These are phyloP conservation scores for Gorsachius goisagi DNA, from an alignment of 2,113 vertebrate species.

Conservation along the genomic window DNA sequence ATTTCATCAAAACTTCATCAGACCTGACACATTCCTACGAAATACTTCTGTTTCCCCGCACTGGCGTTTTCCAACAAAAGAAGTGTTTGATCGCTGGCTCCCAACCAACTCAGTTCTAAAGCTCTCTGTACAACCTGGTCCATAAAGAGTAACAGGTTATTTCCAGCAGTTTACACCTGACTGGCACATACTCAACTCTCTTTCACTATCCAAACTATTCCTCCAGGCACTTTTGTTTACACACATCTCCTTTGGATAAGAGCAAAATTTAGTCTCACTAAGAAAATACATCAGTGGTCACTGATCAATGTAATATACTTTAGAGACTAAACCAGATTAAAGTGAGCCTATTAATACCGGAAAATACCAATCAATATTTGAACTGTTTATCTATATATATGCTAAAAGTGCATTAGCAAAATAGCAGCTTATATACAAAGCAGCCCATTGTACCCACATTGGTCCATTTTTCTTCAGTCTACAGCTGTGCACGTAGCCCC, in stretches of 20 bases:
- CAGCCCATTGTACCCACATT: constrained; percentile 23
- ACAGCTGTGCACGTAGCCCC: constrained; percentile 62
- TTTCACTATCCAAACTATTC: constrained; percentile 30
- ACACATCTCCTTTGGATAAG: constrained; percentile 23
- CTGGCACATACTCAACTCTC: constrained; percentile 26
- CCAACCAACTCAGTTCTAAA: neutral
- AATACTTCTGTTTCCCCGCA: constrained; percentile 42
- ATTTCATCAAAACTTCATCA: constrained; percentile 59
- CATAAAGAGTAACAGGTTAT: constrained; percentile 60
- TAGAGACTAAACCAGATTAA: constrained; percentile 59
- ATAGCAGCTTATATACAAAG: constrained; percentile 63
- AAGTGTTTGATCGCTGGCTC: constrained; percentile 11
- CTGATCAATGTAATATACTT: constrained; percentile 58
- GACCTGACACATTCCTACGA: constrained; percentile 10
- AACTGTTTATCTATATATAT: constrained; percentile 65
- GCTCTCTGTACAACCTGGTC: neutral
- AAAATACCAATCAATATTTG: constrained; percentile 51
- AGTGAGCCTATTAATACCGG: constrained; percentile 34
- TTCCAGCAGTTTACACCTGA: constrained; percentile 63
- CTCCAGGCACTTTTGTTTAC: constrained; percentile 47
- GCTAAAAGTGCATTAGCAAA: constrained; percentile 62
- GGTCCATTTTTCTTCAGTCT: constrained; percentile 46
- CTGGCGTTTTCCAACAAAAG: constrained; percentile 50
- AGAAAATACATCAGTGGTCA: constrained; percentile 50
- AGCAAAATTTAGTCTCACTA: constrained; percentile 33